Evolutionary conservation across 1,140 invertebrate genomes (phyloP).

Genomic region (Drosophila sechellia): DNA sequence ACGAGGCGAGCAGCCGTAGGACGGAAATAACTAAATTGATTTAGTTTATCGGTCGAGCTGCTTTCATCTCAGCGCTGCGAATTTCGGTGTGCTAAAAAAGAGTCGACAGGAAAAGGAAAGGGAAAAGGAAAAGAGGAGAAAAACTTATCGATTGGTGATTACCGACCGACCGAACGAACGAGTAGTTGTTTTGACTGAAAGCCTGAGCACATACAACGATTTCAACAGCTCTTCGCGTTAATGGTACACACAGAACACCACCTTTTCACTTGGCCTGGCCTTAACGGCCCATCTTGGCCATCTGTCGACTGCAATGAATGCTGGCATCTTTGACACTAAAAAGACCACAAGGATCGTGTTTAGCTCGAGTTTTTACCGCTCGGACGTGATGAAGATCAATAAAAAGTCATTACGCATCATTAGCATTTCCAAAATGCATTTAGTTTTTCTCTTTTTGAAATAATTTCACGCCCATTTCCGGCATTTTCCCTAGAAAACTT

Average conservation of each 20-base stretch:
- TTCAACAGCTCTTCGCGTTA: constrained; percentile 35
- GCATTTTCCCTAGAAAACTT: too few relatives aligned
- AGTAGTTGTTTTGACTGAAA: constrained; percentile 48
- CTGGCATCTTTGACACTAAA: constrained; percentile 40
- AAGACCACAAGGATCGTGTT: constrained; percentile 30
- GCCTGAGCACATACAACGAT: constrained; percentile 27
- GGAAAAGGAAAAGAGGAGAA: constrained; percentile 39
- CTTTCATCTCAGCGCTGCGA: constrained; percentile 41
- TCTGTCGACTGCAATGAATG: constrained; percentile 14
- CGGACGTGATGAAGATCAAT: constrained; percentile 7
- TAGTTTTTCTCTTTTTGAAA: background rate
- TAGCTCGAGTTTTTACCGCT: constrained; percentile 17
- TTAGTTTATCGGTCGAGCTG: constrained; percentile 43
- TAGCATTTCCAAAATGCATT: background rate
- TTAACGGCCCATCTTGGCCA: constrained; percentile 31
- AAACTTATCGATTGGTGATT: constrained; percentile 46
- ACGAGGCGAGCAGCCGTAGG: constrained; percentile 7
- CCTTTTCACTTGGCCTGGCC: constrained; percentile 28
- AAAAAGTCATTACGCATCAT: constrained; percentile 5
- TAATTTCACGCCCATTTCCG: background rate
- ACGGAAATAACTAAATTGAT: constrained; percentile 46
- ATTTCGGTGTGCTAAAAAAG: constrained; percentile 37
- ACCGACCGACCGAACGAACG: background rate
- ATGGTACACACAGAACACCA: constrained; percentile 18
- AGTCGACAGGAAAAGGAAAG: constrained; percentile 32